A percentile compares a stretch with the other conserved stretches of the same genome.
These are phyloP conservation scores for Penaeus monodon DNA, from an alignment of 2,888 invertebrate species.

Conservation along the genomic window DNA sequence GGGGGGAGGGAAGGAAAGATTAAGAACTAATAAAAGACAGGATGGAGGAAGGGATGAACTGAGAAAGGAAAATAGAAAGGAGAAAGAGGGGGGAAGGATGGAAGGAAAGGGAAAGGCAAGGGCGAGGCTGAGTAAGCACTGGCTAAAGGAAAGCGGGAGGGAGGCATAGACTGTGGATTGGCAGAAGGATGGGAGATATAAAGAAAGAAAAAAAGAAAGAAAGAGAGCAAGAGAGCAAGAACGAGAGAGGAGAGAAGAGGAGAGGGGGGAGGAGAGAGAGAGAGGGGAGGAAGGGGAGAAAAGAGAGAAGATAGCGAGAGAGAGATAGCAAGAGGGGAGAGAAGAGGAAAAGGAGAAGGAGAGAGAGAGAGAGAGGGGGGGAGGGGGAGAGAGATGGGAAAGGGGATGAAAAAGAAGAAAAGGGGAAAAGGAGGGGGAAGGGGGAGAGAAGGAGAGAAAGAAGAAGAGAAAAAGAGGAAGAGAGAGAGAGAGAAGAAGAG, in stretches of 20 bases:
- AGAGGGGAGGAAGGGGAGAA: not conserved
- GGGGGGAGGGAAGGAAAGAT: too few relatives aligned
- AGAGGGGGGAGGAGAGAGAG: not conserved
- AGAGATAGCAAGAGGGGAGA: too few relatives aligned
- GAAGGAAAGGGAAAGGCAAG: too few relatives aligned
- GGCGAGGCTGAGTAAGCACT: too few relatives aligned
- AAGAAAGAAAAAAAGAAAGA: too few relatives aligned
- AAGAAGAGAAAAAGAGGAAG: not conserved
- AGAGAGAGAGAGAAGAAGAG: not conserved
- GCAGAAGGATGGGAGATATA: not conserved
- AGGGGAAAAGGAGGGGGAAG: not conserved
- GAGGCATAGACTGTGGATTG: too few relatives aligned
- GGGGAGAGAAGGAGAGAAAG: not conserved
- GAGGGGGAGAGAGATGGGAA: not conserved
- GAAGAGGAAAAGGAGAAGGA: not conserved
- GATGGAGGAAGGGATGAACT: too few relatives aligned
- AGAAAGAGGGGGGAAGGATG: too few relatives aligned
- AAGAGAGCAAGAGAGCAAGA: not conserved
- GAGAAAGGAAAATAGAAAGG: too few relatives aligned
- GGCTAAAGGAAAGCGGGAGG: too few relatives aligned
- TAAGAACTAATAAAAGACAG: too few relatives aligned
- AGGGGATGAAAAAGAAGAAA: not conserved
- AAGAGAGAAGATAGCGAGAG: not conserved
- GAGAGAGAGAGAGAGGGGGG: not conserved
- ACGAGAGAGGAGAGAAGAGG: too few relatives aligned